phyloP scores from a whole-genome alignment of 2,797 vertebrate species.

The Sebastes trivittatus region DNA sequence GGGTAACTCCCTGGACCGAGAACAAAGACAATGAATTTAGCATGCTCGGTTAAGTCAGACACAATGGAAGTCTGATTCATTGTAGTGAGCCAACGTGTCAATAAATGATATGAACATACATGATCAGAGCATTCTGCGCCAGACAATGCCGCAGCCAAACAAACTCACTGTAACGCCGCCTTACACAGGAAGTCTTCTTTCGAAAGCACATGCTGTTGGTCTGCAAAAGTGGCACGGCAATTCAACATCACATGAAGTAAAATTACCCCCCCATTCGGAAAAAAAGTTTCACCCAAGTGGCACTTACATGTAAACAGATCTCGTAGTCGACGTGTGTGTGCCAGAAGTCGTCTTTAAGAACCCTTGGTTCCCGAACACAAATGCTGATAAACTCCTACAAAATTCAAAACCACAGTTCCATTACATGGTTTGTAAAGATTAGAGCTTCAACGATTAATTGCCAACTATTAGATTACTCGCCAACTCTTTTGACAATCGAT shows the following conservation, averaged over 20 bases:
- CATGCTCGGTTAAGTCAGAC: not conserved
- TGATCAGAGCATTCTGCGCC: constrained; percentile 88
- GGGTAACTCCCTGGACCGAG: constrained; percentile 85
- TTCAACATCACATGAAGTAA: not conserved
- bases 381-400: constrained; percentile 93
- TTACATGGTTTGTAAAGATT: not conserved
- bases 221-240: constrained; percentile 69
- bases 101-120: constrained; percentile 80
- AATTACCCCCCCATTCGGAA: not conserved
- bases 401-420: not conserved
- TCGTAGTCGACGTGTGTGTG: constrained; percentile 91
- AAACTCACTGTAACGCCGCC: constrained; percentile 93
- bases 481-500: too few relatives aligned
- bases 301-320: constrained; percentile 92
- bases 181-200: constrained; percentile 90
- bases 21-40: not conserved
- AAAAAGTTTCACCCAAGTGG: not conserved
- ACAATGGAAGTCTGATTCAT: not conserved
- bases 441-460: too few relatives aligned
- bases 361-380: constrained; percentile 88
- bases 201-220: constrained; percentile 97
- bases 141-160: constrained; percentile 94
- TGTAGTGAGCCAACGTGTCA: not conserved
- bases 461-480: too few relatives aligned
- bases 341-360: constrained; percentile 89